These are phyloP conservation scores for Sphyrna mokarran DNA, from an alignment of 2,113 vertebrate genomes.

Conservation along the genomic window DNA sequence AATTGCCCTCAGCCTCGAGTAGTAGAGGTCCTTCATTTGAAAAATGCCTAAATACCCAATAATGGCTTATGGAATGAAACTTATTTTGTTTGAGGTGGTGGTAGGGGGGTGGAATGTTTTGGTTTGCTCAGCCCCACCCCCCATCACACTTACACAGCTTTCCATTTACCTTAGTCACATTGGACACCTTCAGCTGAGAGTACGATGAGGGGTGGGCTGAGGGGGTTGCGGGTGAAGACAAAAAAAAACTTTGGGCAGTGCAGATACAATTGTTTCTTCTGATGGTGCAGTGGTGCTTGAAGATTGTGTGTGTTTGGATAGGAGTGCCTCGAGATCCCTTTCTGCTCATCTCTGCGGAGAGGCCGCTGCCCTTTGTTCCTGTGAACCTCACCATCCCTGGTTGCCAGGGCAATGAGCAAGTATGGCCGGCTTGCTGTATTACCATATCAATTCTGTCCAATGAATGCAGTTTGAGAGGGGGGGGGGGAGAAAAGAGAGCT, in stretches of 20 bases:
- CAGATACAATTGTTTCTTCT: not conserved
- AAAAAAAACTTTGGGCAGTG: not conserved
- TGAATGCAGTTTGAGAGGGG: not conserved
- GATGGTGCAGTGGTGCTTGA: not conserved
- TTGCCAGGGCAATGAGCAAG: conserved; percentile 24
- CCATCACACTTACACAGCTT: not conserved
- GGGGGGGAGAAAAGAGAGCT: not conserved
- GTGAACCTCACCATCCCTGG: conserved; percentile 34
- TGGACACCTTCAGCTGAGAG: not conserved
- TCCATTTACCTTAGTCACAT: not conserved
- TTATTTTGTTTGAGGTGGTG: not conserved
- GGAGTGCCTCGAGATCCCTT: not conserved
- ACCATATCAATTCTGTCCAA: conserved; percentile 36
- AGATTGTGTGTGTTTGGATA: not conserved
- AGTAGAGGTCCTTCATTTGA: not conserved
- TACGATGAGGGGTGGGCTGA: not conserved
- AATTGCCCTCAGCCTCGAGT: not conserved
- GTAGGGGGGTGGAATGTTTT: not conserved
- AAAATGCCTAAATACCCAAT: not conserved
- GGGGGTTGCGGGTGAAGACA: not conserved
- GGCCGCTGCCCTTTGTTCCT: conserved; percentile 16
- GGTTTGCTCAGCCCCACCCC: no score
- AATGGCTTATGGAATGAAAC: not conserved
- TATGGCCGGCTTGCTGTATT: conserved; percentile 32
- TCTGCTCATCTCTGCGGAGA: not conserved